A percentile compares a stretch with the other conserved stretches of the same genome.
phyloP scores from a whole-genome alignment of 2,113 vertebrate genomes.

The Ptilonorhynchus violaceus region DNA sequence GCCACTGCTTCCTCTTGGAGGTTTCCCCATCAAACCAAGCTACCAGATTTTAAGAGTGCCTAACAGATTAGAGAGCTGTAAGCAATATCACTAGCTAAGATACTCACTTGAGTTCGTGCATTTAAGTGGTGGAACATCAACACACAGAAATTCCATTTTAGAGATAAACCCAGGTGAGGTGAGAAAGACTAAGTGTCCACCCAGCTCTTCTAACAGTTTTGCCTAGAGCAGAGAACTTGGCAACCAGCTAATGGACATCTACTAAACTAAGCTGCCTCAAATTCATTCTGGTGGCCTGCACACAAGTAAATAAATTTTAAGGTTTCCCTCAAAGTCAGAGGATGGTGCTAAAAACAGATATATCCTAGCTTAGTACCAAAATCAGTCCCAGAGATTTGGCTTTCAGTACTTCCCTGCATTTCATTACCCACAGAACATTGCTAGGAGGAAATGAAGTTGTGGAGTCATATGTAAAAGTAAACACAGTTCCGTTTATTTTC shows the following conservation, averaged over 20 bases:
- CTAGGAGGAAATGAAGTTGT: background rate
- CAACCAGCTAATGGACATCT: background rate
- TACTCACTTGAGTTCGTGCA: background rate
- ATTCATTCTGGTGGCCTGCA: background rate
- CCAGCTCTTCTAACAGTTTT: background rate
- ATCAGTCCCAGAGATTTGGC: background rate
- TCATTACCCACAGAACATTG: background rate
- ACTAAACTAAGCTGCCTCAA: background rate
- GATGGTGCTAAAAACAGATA: background rate
- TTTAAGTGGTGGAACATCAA: background rate
- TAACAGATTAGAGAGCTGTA: background rate
- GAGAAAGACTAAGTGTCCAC: background rate
- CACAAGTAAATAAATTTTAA: background rate
- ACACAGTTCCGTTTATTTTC: constrained; percentile 58
- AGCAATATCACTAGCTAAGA: background rate
- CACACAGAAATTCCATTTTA: background rate
- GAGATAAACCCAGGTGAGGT: background rate
- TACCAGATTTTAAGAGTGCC: background rate
- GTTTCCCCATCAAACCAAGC: background rate
- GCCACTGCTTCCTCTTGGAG: background rate
- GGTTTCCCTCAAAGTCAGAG: background rate
- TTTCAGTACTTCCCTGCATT: background rate
- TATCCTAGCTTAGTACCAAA: too few species aligned
- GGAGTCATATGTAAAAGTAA: background rate
- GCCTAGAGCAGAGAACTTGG: background rate